A percentile compares a stretch with the other conserved stretches of the same genome.
Evolutionary conservation across 92 coral and sea anemone genomes (phyloP).

Genomic region (Palythoa heliodiscus): DNA sequence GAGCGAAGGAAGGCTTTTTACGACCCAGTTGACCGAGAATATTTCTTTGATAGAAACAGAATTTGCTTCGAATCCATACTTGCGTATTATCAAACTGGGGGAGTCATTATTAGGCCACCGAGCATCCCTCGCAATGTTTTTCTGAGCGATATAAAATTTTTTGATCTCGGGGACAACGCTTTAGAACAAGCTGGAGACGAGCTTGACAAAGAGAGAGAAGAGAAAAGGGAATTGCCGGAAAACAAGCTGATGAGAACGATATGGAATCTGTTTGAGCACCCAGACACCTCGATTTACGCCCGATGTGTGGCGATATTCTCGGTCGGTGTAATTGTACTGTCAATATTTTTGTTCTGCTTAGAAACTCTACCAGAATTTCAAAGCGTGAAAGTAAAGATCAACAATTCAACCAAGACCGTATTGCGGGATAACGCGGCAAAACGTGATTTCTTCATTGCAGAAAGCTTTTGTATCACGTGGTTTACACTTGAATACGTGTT

Average conservation of each 20-base stretch:
- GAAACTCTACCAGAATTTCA: slow-evolving; percentile 97
- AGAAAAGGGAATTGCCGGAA: slow-evolving; percentile 75
- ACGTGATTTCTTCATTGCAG: slow-evolving; percentile 73
- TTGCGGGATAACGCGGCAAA: slow-evolving; percentile 43
- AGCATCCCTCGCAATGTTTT: slow-evolving; percentile 91
- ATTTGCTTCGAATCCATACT: slow-evolving; percentile 95
- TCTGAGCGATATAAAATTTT: slow-evolving; percentile 85
- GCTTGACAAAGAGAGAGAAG: slow-evolving; percentile 64
- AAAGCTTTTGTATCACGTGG: slow-evolving; percentile 92
- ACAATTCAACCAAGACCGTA: slow-evolving; percentile 31
- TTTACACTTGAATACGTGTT: slow-evolving; percentile 85
- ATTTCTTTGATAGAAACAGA: slow-evolving; percentile 92
- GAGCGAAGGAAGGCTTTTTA: slow-evolving; percentile 75
- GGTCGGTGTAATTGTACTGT: slow-evolving; percentile 75
- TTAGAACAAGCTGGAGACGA: slow-evolving; percentile 85
- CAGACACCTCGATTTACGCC: slow-evolving; percentile 88
- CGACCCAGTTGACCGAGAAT: slow-evolving; percentile 81
- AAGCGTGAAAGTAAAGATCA: slow-evolving; percentile 27
- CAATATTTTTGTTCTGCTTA: slow-evolving; percentile 92
- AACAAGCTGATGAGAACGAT: slow-evolving; percentile 78
- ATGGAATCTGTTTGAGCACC: slow-evolving; percentile 93
- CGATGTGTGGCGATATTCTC: slow-evolving; percentile 87
- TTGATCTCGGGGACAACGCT: slow-evolving; percentile 94
- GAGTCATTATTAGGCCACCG: slow-evolving; percentile 89
- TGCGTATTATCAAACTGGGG: slow-evolving; percentile 93